Base-by-base conservation (phyloP, 1,140 invertebrate species). In the Phocides pigmalion region DNA sequence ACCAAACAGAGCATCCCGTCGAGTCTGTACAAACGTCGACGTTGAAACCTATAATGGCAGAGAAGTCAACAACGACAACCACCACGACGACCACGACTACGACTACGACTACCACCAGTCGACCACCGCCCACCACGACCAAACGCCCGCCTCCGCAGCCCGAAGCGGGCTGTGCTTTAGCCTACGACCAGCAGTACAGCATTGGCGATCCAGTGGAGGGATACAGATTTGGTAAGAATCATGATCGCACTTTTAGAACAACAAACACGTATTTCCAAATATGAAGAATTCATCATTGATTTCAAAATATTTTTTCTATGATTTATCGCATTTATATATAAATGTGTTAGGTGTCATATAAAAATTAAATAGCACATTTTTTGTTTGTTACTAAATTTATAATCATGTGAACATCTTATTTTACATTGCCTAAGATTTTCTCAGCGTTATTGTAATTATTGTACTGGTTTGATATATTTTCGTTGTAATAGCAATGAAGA, bases 171-270 rank as follows among this genome's bases (percentile, higher is more conserved):
- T 90, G 87, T 39, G 74, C 77, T 4, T 58, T 90, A 0, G 84
- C 85, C 1, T 83, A 84, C 42, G 85, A 90, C 59, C 69, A 67
- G 9, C 73, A 79, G 19, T 90, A 90, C 19, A 53, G 53, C 3
- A 70, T 79, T 0, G 87, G 87, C 0, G 75, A 84, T 44, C 80
- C 87, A 0, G 66, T 71, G 2, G 78, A 84, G 53, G 87, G 85
- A 12, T 90, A 88, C 12, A 66, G 87, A 66, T 90, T 90, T 35
- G 87, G 87, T 90, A 59, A 76, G 77, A 68, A 28, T 20, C 11
- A 14, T 42, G 2, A 2, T 22, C 2, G 2, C 5, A 22, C 20
- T 22, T 3, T 22, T 22, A 2, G 2, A 22, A 5, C 2, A 2
- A 3, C 20, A 22, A 22, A 22, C 20, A 22, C 2, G 5, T 22